phyloP scores from a whole-genome alignment of 35 echinoderm and acorn worm genomes.

The Ptychodera flava region DNA sequence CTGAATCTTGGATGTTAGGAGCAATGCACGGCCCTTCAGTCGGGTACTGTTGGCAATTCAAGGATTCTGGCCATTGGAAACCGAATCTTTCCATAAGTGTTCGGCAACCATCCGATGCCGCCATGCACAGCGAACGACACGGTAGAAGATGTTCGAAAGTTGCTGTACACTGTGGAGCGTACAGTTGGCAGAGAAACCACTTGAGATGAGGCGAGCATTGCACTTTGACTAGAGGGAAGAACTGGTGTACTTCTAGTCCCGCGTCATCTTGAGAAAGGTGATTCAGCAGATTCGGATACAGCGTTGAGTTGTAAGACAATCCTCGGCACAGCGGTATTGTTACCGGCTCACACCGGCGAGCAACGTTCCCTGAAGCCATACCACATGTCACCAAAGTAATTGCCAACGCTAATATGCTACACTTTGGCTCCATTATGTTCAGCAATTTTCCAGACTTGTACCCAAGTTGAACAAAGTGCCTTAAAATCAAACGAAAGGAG shows the following conservation, averaged over 20 bases:
- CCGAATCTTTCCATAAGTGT: constrained; percentile 94
- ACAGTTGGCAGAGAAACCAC: constrained; percentile 50
- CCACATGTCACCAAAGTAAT: too few relatives aligned
- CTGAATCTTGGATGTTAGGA: not conserved
- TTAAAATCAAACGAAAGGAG: too few relatives aligned
- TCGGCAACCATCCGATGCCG: constrained; percentile 72
- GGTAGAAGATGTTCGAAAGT: constrained; percentile 57
- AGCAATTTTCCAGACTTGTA: too few relatives aligned
- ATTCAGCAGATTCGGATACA: constrained; percentile 33
- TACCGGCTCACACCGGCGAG: constrained; percentile 38
- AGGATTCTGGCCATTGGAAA: constrained; percentile 79
- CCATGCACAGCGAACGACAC: constrained; percentile 77
- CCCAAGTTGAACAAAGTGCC: too few relatives aligned
- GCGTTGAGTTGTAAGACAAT: constrained; percentile 35
- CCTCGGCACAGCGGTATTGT: constrained; percentile 50
- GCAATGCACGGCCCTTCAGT: not conserved
- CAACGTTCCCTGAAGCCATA: too few relatives aligned
- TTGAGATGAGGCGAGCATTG: constrained; percentile 44
- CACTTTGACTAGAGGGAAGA: constrained; percentile 49
- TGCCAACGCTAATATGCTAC: too few relatives aligned
- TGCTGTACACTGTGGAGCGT: constrained; percentile 34
- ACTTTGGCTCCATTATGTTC: too few relatives aligned
- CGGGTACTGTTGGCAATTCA: constrained; percentile 59
- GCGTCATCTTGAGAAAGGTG: constrained; percentile 36
- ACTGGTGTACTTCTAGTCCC: constrained; percentile 42